Evolutionary conservation across 1,140 invertebrate genomes (phyloP).

Genomic region (Penaeus vannamei): DNA sequence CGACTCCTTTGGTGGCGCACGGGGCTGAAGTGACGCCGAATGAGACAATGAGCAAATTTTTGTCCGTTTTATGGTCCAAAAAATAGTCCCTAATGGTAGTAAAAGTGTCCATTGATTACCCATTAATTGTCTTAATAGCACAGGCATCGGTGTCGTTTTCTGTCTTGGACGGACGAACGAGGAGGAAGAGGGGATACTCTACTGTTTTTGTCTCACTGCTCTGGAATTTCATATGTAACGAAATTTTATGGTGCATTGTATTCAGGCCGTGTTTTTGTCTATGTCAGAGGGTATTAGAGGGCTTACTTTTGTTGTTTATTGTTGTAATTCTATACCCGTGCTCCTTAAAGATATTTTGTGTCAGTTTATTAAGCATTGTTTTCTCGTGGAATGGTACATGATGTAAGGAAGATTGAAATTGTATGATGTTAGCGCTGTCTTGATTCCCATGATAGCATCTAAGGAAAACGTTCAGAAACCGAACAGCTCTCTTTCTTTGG

Average conservation of each 20-base stretch:
- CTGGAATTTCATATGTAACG: conserved; percentile 3
- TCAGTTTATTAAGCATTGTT: too few species aligned
- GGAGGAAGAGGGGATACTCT: background rate
- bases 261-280: background rate
- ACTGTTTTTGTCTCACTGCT: background rate
- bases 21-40: conserved; percentile 1
- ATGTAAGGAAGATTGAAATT: too few species aligned
- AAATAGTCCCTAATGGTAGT: conserved; percentile 40
- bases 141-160: conserved; percentile 34
- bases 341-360: too few species aligned
- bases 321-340: too few species aligned
- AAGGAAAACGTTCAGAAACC: too few species aligned
- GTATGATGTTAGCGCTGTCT: too few species aligned
- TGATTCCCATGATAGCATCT: too few species aligned
- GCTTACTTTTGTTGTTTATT: background rate
- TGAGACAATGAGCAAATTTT: conserved; percentile 44
- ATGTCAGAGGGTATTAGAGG: background rate
- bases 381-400: too few species aligned
- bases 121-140: conserved; percentile 45
- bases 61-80: conserved; percentile 34
- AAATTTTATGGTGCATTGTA: background rate
- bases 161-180: conserved; percentile 7
- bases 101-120: conserved; percentile 44
- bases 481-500: too few species aligned
- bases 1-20: background rate